Percentiles rank a stretch among this genome's conserved stretches.
Conservation (phyloP, 2,888 invertebrate species). For the Drosophila cognata region DNA sequence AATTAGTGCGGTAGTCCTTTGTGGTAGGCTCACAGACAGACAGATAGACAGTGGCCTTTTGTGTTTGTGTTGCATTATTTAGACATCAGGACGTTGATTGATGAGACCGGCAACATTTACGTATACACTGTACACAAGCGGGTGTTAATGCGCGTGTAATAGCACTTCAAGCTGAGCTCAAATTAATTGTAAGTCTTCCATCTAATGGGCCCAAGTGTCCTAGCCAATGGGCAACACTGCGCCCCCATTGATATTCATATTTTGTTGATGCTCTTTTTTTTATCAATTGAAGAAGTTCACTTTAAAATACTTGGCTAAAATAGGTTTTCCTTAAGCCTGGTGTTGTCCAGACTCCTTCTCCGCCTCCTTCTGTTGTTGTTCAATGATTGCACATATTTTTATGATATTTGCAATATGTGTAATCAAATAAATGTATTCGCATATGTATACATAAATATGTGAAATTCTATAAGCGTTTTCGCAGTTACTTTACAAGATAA, state of each 20-base stretch:
- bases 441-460: background rate
- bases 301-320: background rate
- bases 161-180: conserved; percentile 51
- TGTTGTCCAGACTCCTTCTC: background rate
- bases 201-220: conserved; percentile 15
- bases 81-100: conserved; percentile 78
- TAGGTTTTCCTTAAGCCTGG: background rate
- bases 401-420: background rate
- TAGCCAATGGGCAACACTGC: background rate
- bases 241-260: background rate
- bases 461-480: conserved; percentile 19
- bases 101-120: conserved; percentile 39
- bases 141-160: conserved; percentile 71
- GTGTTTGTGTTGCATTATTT: conserved; percentile 66
- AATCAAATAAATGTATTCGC: background rate
- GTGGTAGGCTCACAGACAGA: conserved; percentile 50
- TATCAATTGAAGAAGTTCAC: background rate
- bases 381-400: background rate
- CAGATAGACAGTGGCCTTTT: conserved; percentile 34
- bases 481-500: conserved; percentile 62
- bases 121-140: conserved; percentile 6
- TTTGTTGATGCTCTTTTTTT: background rate
- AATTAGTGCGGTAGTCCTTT: conserved; percentile 79
- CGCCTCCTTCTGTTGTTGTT: background rate
- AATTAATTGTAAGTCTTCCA: conserved; percentile 32